Conservation (phyloP, 2,113 vertebrate species). For the Argyrosomus japonicus region DNA sequence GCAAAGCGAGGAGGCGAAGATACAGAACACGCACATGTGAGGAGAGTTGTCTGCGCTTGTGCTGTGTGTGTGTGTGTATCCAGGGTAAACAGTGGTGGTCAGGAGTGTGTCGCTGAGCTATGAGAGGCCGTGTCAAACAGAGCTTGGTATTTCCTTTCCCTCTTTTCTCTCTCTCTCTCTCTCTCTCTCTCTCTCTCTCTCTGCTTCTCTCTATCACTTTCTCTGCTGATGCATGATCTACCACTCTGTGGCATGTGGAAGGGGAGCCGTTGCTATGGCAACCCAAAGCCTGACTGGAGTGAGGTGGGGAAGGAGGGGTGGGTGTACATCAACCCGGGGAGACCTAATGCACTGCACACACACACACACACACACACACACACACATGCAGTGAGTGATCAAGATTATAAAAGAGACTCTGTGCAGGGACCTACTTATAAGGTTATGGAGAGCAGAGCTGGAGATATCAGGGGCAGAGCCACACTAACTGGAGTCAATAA, state of each 20-base stretch:
- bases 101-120: constrained; percentile 57
- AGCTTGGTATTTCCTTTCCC: constrained; percentile 67
- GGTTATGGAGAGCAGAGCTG: constrained; percentile 80
- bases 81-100: constrained; percentile 63
- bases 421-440: constrained; percentile 83
- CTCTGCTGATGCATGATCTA: constrained; percentile 80
- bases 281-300: constrained; percentile 78
- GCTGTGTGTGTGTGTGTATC: constrained; percentile 56
- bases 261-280: constrained; percentile 78
- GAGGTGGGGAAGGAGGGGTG: constrained; percentile 58
- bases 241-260: constrained; percentile 81
- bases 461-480: constrained; percentile 73
- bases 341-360: constrained; percentile 70
- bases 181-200: constrained; percentile 27
- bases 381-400: constrained; percentile 71
- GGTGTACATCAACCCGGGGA: constrained; percentile 62
- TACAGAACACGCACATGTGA: constrained; percentile 16
- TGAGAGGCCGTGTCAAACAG: constrained; percentile 72
- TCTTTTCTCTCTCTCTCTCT: constrained; percentile 15
- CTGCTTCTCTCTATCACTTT: constrained; percentile 68
- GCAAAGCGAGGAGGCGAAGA: constrained; percentile 30
- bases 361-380: constrained; percentile 45
- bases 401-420: constrained; percentile 81
- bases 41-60: constrained; percentile 32
- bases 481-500: constrained; percentile 75